A percentile compares a stretch with the other conserved stretches of the same genome.
Evolutionary conservation across 1,140 invertebrate genomes (phyloP).

Genomic region (Tetragnatha versicolor): DNA sequence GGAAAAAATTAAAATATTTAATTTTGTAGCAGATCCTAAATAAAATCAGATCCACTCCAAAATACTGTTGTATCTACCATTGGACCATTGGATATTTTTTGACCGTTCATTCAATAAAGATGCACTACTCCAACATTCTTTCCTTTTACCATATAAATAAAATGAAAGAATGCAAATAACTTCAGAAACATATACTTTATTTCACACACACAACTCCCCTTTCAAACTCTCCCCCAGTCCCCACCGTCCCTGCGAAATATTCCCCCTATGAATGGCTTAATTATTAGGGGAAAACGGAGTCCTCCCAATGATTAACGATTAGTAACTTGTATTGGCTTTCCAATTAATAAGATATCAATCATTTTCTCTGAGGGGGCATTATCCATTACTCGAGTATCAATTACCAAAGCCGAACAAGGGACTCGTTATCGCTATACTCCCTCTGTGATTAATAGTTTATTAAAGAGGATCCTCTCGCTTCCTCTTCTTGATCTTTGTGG

Average conservation of each 20-base stretch:
- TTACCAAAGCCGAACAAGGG: neutral
- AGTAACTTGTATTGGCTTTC: conserved; percentile 16
- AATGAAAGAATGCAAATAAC: no score
- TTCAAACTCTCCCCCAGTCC: neutral
- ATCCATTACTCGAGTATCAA: conserved; percentile 16
- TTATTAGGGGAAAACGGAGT: conserved; percentile 13
- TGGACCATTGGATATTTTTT: no score
- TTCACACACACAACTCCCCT: neutral
- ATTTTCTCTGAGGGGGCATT: conserved; percentile 4
- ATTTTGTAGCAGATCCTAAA: no score
- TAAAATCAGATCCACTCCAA: no score
- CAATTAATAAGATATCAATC: conserved; percentile 26
- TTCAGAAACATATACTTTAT: neutral
- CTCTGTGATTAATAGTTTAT: conserved; percentile 23
- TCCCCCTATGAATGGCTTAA: conserved; percentile 18
- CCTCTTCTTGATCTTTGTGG: no score
- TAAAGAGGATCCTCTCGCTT: neutral
- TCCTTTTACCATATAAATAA: no score
- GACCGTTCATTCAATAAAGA: no score
- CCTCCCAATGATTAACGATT: conserved; percentile 11
- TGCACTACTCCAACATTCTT: no score
- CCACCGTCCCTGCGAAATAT: neutral
- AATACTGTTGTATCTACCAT: no score
- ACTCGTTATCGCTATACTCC: neutral
- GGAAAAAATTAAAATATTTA: no score